A percentile compares a stretch with the other conserved stretches of the same genome.
These are phyloP conservation scores for Falco biarmicus DNA, from an alignment of 2,797 vertebrate genomes.

Conservation along the genomic window DNA sequence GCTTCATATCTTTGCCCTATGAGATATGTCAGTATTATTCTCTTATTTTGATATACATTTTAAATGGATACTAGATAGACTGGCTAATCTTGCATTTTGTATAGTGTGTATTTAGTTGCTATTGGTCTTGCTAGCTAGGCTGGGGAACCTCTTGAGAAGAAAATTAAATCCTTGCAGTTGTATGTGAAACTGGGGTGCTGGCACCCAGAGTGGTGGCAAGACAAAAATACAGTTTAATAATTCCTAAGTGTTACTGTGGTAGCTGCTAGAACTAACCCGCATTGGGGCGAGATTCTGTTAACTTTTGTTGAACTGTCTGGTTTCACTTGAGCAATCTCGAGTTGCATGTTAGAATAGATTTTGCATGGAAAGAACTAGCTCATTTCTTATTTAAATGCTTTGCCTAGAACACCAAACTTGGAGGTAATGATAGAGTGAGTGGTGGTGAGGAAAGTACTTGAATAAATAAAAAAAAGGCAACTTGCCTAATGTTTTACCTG, in stretches of 20 bases:
- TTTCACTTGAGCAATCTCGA: neutral
- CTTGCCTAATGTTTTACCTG: neutral
- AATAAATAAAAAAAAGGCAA: neutral
- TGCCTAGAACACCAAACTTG: fast-evolving
- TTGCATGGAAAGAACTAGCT: neutral
- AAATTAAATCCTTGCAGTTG: neutral
- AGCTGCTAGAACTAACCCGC: neutral
- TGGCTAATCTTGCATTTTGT: neutral
- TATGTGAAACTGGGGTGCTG: neutral
- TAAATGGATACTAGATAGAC: neutral
- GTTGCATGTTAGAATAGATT: neutral
- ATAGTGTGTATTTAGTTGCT: neutral
- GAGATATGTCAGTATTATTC: neutral
- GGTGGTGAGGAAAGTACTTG: neutral
- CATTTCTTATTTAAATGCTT: neutral
- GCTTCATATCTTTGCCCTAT: neutral
- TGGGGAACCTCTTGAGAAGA: neutral
- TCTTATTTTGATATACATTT: neutral
- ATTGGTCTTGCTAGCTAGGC: neutral
- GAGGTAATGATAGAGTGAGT: neutral
- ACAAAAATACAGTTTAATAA: neutral
- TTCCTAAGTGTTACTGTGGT: neutral
- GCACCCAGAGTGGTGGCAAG: neutral
- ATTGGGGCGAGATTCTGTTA: neutral
- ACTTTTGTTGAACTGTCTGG: neutral